Conservation (phyloP, 2,113 vertebrate genomes). For the Lophotis ruficrista region DNA sequence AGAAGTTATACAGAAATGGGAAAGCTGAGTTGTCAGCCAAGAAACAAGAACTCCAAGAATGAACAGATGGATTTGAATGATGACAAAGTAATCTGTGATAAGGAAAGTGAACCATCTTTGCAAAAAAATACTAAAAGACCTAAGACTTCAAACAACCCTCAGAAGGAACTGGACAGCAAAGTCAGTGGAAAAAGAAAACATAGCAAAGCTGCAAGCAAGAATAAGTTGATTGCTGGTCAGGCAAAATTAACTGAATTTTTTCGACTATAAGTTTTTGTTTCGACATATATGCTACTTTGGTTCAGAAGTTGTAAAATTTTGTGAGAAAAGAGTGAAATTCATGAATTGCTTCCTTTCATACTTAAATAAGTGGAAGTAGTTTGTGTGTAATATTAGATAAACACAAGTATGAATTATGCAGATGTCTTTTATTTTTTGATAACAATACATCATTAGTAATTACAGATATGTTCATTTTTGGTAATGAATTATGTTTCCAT, state of each 20-base stretch:
- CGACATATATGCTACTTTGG: neutral
- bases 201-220: constrained; percentile 70
- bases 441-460: constrained; percentile 1
- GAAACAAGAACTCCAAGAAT: constrained; percentile 79
- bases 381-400: constrained; percentile 7
- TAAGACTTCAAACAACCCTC: constrained; percentile 45
- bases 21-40: constrained; percentile 66
- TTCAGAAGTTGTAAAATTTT: neutral
- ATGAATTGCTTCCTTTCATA: neutral
- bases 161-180: constrained; percentile 45
- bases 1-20: constrained; percentile 66
- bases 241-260: constrained; percentile 89
- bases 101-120: constrained; percentile 77
- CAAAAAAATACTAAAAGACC: constrained; percentile 73
- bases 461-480: neutral
- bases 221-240: constrained; percentile 88
- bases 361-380: neutral
- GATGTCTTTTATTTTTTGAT: constrained; percentile 66
- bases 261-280: constrained; percentile 73
- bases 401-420: constrained; percentile 53
- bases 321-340: neutral
- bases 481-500: neutral
- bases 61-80: constrained; percentile 81
- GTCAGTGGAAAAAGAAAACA: constrained; percentile 54
- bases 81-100: constrained; percentile 65